Evolutionary conservation across 2,888 invertebrate genomes (phyloP).

Genomic region (Drosophila sordidula): DNA sequence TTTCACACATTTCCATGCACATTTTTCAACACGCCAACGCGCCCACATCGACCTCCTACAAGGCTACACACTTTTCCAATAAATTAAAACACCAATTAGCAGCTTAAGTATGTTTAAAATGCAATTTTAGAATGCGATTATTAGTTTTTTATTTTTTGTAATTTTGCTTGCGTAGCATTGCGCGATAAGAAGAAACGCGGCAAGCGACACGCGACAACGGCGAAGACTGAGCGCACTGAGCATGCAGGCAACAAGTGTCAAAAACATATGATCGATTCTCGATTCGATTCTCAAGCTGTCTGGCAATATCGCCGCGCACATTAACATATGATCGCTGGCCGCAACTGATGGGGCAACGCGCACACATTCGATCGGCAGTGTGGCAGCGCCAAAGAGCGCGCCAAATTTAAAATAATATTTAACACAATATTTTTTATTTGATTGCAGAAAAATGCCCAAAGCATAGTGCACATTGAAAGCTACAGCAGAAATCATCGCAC

Average conservation of each 20-base stretch:
- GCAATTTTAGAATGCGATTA: conserved; percentile 41
- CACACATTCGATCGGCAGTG: conserved; percentile 10
- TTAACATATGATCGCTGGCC: conserved; percentile 24
- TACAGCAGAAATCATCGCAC: conserved; percentile 27
- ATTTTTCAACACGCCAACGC: conserved; percentile 27
- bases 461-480: conserved; percentile 17
- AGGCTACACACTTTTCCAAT: conserved; percentile 40
- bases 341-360: conserved; percentile 32
- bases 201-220: conserved; percentile 56
- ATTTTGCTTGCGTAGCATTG: conserved; percentile 52
- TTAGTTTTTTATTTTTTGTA: conserved; percentile 8
- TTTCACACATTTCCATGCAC: conserved; percentile 55
- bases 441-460: conserved; percentile 63
- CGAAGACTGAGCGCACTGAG: conserved; percentile 51
- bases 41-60: conserved; percentile 11
- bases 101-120: conserved; percentile 40
- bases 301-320: conserved; percentile 22
- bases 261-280: conserved; percentile 67
- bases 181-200: conserved; percentile 56
- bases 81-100: conserved; percentile 43
- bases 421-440: conserved; percentile 1
- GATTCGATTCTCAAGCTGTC: conserved; percentile 14
- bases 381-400: conserved; percentile 17
- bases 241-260: conserved; percentile 68
- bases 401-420: conserved; percentile 4